Evolutionary conservation across 2,888 invertebrate species (phyloP).

Genomic region (Cryptosula pallasiana): DNA sequence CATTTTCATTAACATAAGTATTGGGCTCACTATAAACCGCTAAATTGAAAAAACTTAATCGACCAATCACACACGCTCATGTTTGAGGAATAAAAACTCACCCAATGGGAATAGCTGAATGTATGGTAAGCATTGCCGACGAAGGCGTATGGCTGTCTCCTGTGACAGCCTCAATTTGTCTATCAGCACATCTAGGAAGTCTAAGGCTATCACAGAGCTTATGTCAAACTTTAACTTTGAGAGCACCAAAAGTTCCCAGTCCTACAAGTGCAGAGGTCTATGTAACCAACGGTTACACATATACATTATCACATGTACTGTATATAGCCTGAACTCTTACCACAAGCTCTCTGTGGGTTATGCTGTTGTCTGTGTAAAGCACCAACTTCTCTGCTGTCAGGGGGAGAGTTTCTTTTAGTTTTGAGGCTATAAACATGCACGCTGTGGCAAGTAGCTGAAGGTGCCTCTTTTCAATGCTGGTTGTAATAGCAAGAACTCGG

Average conservation of each 20-base stretch:
- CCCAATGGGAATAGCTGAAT: not conserved
- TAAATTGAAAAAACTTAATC: no score
- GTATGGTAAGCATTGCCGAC: not conserved
- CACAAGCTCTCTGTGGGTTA: conserved; percentile 76
- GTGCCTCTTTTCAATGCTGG: conserved; percentile 64
- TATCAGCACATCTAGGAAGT: conserved; percentile 79
- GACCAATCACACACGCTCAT: no score
- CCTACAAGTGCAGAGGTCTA: conserved; percentile 69
- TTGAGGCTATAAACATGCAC: conserved; percentile 86
- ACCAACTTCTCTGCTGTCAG: conserved; percentile 74
- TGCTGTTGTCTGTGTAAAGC: conserved; percentile 89
- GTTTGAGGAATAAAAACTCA: no score
- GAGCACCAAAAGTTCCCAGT: conserved; percentile 86
- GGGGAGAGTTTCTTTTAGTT: conserved; percentile 80
- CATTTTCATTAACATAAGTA: no score
- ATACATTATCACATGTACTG: no score
- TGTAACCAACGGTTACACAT: no score
- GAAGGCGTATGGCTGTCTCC: not conserved
- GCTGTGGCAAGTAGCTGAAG: conserved; percentile 87
- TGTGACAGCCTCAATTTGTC: conserved; percentile 57
- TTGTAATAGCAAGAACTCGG: conserved; percentile 73
- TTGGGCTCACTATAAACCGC: no score
- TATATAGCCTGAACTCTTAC: no score
- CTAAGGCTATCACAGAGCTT: conserved; percentile 83
- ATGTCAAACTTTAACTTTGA: conserved; percentile 90